Conservation (phyloP, 2,113 vertebrate genomes). For the Scartelaos histophorus region DNA sequence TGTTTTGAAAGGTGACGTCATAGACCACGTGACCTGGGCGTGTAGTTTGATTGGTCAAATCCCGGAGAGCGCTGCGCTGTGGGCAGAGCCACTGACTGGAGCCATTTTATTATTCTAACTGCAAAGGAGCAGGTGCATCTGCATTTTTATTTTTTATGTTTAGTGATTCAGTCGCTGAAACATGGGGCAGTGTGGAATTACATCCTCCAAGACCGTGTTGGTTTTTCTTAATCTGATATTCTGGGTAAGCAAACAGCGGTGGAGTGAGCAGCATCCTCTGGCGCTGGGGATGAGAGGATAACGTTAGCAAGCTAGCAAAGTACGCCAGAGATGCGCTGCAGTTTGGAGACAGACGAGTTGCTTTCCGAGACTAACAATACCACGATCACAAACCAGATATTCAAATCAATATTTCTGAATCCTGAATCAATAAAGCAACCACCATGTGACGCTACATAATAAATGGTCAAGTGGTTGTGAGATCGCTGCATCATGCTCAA, state of each 20-base stretch:
- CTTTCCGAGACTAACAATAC: no score
- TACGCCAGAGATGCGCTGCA: slow-evolving; percentile 57
- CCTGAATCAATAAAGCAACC: not conserved
- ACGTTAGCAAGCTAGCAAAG: slow-evolving; percentile 43
- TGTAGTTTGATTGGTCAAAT: slow-evolving; percentile 51
- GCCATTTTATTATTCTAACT: slow-evolving; percentile 73
- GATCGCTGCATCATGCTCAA: slow-evolving; percentile 14
- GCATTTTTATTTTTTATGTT: slow-evolving; percentile 16
- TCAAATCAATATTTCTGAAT: not conserved
- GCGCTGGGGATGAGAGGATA: slow-evolving; percentile 31
- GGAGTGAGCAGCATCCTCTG: slow-evolving; percentile 44
- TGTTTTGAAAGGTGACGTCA: slow-evolving; percentile 58
- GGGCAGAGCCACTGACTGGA: slow-evolving; percentile 48
- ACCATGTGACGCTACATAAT: slow-evolving; percentile 27
- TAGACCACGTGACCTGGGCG: slow-evolving; percentile 34
- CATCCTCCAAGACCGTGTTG: slow-evolving; percentile 95
- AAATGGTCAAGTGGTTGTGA: slow-evolving; percentile 48
- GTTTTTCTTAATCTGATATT: slow-evolving; percentile 98
- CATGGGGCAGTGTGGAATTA: slow-evolving; percentile 91
- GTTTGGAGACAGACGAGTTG: not conserved
- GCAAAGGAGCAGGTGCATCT: slow-evolving; percentile 63
- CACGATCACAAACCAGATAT: not conserved
- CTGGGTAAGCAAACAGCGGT: slow-evolving; percentile 83
- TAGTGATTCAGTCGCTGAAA: not conserved
- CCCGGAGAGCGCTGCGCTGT: slow-evolving; percentile 22